Evolutionary conservation across 2,888 invertebrate species (phyloP).

Genomic region (Parnassius orleans): DNA sequence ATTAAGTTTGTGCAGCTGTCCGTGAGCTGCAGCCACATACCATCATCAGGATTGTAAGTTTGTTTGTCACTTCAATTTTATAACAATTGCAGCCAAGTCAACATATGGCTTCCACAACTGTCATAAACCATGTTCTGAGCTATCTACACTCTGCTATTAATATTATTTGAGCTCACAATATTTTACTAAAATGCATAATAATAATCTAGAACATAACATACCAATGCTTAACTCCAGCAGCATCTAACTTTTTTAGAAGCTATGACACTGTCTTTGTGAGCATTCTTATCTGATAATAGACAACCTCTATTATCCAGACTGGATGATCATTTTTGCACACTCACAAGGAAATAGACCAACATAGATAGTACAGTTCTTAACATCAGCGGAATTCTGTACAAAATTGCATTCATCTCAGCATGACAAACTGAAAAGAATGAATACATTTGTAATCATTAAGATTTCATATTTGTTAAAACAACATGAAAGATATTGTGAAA

Average conservation of each 20-base stretch:
- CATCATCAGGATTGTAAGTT: too few species aligned
- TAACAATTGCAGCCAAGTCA: too few species aligned
- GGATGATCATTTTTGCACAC: slow-evolving; percentile 98
- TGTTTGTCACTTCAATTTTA: too few species aligned
- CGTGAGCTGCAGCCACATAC: too few species aligned
- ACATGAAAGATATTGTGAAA: background rate
- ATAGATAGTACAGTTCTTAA: slow-evolving; percentile 91
- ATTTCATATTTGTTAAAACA: background rate
- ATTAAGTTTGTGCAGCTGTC: too few species aligned
- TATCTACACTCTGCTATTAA: too few species aligned
- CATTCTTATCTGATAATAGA: slow-evolving; percentile 92
- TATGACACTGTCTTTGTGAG: slow-evolving; percentile 82
- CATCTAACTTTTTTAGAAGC: slow-evolving; percentile 92
- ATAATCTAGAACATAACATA: slow-evolving; percentile 48
- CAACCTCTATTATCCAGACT: slow-evolving; percentile 90
- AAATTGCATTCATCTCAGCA: slow-evolving; percentile 98
- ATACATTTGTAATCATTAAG: slow-evolving; percentile 3
- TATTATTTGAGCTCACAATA: too few species aligned
- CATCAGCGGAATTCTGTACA: slow-evolving; percentile 92
- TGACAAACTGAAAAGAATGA: slow-evolving; percentile 90
- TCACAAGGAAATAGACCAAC: slow-evolving; percentile 97
- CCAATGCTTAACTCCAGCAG: slow-evolving; percentile 86
- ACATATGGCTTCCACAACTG: too few species aligned
- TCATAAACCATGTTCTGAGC: too few species aligned
- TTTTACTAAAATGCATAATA: background rate